These are phyloP conservation scores for Pygoscelis adeliae DNA, from an alignment of 2,113 vertebrate species.

Conservation along the genomic window DNA sequence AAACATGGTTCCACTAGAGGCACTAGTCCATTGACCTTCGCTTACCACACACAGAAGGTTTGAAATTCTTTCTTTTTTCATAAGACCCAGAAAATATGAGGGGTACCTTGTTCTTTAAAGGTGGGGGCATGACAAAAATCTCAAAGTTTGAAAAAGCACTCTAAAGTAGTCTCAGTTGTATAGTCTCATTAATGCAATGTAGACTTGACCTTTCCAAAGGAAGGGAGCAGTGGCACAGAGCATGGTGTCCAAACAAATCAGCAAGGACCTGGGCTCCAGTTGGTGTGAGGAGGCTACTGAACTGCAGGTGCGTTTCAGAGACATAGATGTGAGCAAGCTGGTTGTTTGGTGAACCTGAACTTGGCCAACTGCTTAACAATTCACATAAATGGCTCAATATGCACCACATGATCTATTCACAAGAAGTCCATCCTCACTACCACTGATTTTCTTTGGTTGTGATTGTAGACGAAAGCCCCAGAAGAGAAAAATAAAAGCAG, in stretches of 20 bases:
- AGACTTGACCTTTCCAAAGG: background rate
- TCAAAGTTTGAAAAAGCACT: background rate
- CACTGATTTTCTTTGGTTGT: background rate
- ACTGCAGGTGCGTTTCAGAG: background rate
- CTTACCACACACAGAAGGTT: background rate
- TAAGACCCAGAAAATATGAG: background rate
- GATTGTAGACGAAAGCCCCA: background rate
- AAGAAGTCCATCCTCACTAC: background rate
- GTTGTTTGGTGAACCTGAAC: background rate
- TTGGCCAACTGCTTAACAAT: background rate
- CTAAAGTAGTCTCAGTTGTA: background rate
- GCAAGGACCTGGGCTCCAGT: background rate
- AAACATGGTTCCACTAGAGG: background rate
- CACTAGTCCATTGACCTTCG: background rate
- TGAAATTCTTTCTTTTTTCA: background rate
- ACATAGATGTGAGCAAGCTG: rapidly evolving
- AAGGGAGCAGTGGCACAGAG: background rate
- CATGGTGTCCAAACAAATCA: rapidly evolving
- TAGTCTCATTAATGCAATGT: background rate
- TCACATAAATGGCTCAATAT: background rate
- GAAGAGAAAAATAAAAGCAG: background rate
- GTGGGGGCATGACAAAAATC: background rate
- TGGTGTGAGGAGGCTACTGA: background rate
- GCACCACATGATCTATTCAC: background rate
- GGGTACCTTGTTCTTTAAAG: background rate